A percentile compares a stretch with the other conserved stretches of the same genome.
These are phyloP conservation scores for Synodontis membranacea DNA, from an alignment of 2,113 vertebrate species.

Conservation along the genomic window DNA sequence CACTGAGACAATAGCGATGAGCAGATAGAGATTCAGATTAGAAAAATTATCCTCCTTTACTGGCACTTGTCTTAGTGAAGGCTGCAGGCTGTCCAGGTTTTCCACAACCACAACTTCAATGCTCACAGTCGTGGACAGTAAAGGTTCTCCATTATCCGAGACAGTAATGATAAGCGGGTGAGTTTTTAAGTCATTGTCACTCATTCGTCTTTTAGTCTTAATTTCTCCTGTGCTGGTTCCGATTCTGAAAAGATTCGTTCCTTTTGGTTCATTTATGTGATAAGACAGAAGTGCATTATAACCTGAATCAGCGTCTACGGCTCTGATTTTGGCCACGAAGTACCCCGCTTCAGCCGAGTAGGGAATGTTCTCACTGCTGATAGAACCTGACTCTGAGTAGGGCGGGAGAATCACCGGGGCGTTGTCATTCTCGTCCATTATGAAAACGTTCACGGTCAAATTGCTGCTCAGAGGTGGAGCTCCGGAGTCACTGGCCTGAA, in stretches of 20 bases:
- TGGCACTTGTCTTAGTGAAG: too few species aligned
- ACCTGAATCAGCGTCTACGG: slow-evolving; percentile 58
- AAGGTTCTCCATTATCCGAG: slow-evolving; percentile 72
- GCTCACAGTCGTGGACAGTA: too few species aligned
- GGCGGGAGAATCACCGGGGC: slow-evolving; percentile 68
- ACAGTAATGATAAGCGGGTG: slow-evolving; percentile 75
- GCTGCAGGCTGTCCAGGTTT: slow-evolving; percentile 59
- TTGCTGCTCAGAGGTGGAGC: slow-evolving; percentile 36
- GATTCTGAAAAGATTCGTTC: slow-evolving; percentile 57
- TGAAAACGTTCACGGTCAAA: slow-evolving; percentile 30
- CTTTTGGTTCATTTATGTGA: slow-evolving; percentile 53
- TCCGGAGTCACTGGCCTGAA: slow-evolving; percentile 30
- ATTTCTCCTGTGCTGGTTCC: slow-evolving; percentile 59
- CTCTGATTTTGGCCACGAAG: slow-evolving; percentile 59
- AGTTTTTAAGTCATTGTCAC: slow-evolving; percentile 71
- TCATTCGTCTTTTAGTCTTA: slow-evolving; percentile 63
- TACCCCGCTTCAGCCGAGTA: slow-evolving; percentile 73
- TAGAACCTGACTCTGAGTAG: slow-evolving; percentile 65
- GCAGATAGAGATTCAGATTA: slow-evolving; percentile 70
- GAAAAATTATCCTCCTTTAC: too few species aligned
- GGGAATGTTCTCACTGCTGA: slow-evolving; percentile 71
- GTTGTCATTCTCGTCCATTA: slow-evolving; percentile 73
- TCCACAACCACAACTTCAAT: slow-evolving; percentile 69
- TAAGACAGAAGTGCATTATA: slow-evolving; percentile 59
- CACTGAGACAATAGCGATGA: slow-evolving; percentile 70